phyloP scores from a whole-genome alignment of 1,140 invertebrate genomes.

The Sitodiplosis mosellana region DNA sequence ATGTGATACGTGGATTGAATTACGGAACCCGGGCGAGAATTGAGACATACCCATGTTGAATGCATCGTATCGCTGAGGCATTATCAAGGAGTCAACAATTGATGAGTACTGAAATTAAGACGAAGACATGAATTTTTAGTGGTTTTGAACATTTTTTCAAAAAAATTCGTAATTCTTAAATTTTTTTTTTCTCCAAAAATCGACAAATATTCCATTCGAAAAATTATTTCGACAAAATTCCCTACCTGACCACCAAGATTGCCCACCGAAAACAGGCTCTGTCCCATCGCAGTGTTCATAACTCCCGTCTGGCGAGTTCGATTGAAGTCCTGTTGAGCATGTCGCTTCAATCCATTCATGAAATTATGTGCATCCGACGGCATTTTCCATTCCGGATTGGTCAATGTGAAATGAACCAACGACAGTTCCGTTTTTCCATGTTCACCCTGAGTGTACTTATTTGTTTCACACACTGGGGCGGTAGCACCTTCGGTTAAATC shows the following conservation, averaged over 20 bases:
- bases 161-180: background rate
- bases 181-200: too few species aligned
- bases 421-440: slow-evolving; percentile 91
- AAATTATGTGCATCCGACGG: slow-evolving; percentile 42
- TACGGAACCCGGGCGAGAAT: too few species aligned
- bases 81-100: too few species aligned
- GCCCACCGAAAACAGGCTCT: slow-evolving; percentile 39
- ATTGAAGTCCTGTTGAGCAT: slow-evolving; percentile 28
- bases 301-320: slow-evolving; percentile 5
- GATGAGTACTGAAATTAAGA: too few species aligned
- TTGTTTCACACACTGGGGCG: slow-evolving; percentile 2
- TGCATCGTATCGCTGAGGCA: too few species aligned
- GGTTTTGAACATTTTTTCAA: too few species aligned
- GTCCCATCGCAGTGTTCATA: slow-evolving; percentile 29
- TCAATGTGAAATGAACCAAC: slow-evolving; percentile 80
- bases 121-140: too few species aligned
- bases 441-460: slow-evolving; percentile 51
- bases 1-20: too few species aligned
- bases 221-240: too few species aligned
- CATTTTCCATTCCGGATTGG: slow-evolving; percentile 87
- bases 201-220: too few species aligned
- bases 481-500: slow-evolving; percentile 6
- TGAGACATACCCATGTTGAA: too few species aligned
- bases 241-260: slow-evolving; percentile 33
- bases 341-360: slow-evolving; percentile 33